Evolutionary conservation across 1,140 invertebrate species (phyloP), one percentile per base, ranked within the genome.

Genomic region (Macrocentrus cingulum): DNA sequence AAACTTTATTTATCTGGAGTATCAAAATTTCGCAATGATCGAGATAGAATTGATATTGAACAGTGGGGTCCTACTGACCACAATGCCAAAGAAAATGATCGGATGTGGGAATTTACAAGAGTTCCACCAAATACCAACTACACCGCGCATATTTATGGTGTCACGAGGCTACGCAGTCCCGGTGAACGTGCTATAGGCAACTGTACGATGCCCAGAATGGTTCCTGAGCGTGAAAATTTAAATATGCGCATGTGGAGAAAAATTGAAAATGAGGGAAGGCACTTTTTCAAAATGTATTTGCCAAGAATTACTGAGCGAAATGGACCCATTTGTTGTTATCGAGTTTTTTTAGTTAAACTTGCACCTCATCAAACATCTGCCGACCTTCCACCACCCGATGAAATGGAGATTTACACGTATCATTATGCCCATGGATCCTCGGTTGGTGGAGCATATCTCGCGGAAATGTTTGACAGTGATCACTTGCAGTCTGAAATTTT

Each of bases 271-370:
- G 81, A 86, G 37, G 86, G 84, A 15, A 83, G 82, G 63, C 88
- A 87, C 74, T 76, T 91, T 42, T 87, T 92, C 51, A 87, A 88
- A 62, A 69, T 92, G 11, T 82, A 83, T 61, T 71, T 92, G 39
- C 89, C 90, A 0, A 81, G 88, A 61, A 83, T 94, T 11, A 88
- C 88, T 0, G 91, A 94, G 69, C 79, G 91, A 56, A 94, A 94
- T 71, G 92, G 92, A 8, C 87, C 87, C 3, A 92, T 95, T 63
- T 94, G 91, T 74, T 94, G 91, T 64, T 91, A 91, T 71, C 83
- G 90, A 66, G 80, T 94, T 41, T 90, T 90, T 76, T 77, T 94
- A 64, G 85, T 94, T 1, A 85, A 87, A 59, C 79, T 93, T 55
- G 76, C 83, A 53, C 80, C 82, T 0, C 82, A 87, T 8, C 84